A percentile compares a stretch with the other conserved stretches of the same genome.
Evolutionary conservation across 2,797 vertebrate genomes (phyloP).

Genomic region (Pantherophis alleghaniensis): DNA sequence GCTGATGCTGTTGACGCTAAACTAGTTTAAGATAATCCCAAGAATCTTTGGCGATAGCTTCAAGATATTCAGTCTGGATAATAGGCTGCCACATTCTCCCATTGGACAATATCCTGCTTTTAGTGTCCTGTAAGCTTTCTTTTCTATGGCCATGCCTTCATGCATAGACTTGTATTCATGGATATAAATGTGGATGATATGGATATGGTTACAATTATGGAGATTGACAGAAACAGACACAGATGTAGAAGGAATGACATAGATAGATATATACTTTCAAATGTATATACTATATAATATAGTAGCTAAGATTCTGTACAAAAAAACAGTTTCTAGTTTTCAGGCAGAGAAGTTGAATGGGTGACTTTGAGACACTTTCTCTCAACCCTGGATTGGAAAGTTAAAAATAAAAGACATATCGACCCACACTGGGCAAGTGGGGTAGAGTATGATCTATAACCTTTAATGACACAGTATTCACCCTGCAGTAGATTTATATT

Average conservation of each 20-base stretch:
- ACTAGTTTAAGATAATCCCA: neutral
- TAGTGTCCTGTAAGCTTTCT: neutral
- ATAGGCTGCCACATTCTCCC: neutral
- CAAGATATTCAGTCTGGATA: neutral
- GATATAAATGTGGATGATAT: neutral
- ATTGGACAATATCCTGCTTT: neutral
- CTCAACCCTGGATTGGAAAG: neutral
- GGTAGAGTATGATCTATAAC: neutral
- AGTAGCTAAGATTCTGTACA: neutral
- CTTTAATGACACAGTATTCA: neutral
- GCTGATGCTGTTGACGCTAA: neutral
- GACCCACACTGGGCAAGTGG: neutral
- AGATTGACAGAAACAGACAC: neutral
- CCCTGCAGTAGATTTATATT: neutral
- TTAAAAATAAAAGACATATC: neutral
- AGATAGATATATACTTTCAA: neutral
- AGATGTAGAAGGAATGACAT: neutral
- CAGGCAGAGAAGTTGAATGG: neutral
- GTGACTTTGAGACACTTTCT: neutral
- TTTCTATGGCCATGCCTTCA: neutral
- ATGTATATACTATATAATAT: neutral
- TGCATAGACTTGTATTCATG: neutral
- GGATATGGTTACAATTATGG: neutral
- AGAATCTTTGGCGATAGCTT: neutral
- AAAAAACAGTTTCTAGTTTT: neutral